Base-by-base conservation (phyloP, 2,797 vertebrate genomes). In the Hydrophis major region DNA sequence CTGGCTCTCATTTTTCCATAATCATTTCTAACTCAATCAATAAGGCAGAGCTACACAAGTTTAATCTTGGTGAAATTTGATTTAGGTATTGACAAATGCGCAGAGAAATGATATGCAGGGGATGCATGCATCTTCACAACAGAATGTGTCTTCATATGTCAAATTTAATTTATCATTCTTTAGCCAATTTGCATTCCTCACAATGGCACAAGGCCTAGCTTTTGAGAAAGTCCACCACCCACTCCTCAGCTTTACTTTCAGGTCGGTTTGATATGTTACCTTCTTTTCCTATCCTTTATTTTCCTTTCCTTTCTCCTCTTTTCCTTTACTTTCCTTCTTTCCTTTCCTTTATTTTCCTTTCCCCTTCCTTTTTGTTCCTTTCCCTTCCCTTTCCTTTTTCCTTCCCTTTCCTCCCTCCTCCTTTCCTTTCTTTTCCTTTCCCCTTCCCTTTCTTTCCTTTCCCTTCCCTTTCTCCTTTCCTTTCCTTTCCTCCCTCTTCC, bases 21-120 rank as follows among this genome's bases (percentile, higher is more conserved):
- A 97, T 96, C 95, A 66, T 96, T 97, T 96, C 94, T 97, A 97
- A 95, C 93, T 97, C 97, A 96, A 97, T 97, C 95, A 93, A 96
- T 95, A 95, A 89, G 95, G 96, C 96, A 91, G 88, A 97, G 96
- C 92, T 96, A 96, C 96, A 93, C 95, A 96, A 95, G 89, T 95
- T 96, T 97, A 97, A 97, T 97, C 96, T 95, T 93, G 92, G 91
- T 89, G 93, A 97, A 97, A 97, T 96, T 96, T 96, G 97, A 97
- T 97, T 97, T 96, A 95, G 94, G 88, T 91, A 97, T 96, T 90
- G 95, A 97, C 96, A 96, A 95, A 96, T 94, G 93, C 96, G 83
- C 91, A 92, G 93, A 94, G 92, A 90, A 95, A 94, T 95, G 92
- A 59, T 92, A 94, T 56, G 50, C 93, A 94, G 95, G 94, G 94